Conservation (phyloP, 1,140 invertebrate genomes). For the Wiebesia pumilae region DNA sequence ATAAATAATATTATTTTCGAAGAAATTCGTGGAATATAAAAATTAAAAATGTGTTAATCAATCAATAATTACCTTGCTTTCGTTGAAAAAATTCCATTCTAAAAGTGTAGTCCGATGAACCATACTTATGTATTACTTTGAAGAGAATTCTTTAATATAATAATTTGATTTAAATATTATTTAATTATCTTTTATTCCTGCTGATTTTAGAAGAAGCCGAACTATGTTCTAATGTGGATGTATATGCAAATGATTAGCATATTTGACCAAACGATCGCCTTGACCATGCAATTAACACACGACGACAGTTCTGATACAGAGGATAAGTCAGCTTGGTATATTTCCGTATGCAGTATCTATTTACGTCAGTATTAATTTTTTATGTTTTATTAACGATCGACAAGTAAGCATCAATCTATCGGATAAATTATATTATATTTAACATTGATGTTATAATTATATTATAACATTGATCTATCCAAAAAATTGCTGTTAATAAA, state of each 20-base stretch:
- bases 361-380: constrained; percentile 62
- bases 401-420: too few species aligned
- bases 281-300: constrained; percentile 63
- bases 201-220: constrained; percentile 65
- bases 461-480: too few species aligned
- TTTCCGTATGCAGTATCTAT: constrained; percentile 65
- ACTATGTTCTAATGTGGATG: constrained; percentile 68
- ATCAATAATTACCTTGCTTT: not conserved
- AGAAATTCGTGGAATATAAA: not conserved
- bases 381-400: not conserved
- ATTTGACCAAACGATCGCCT: constrained; percentile 66
- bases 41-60: not conserved
- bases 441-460: too few species aligned
- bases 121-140: not conserved
- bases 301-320: constrained; percentile 52
- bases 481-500: too few species aligned
- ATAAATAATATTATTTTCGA: not conserved
- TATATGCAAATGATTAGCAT: constrained; percentile 69
- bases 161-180: not conserved
- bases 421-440: too few species aligned
- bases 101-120: too few species aligned
- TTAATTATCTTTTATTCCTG: not conserved
- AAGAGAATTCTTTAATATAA: not conserved
- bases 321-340: constrained; percentile 63
- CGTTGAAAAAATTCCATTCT: too few species aligned